Evolutionary conservation across 2,888 invertebrate species (phyloP), one percentile per base, ranked within the genome.

Genomic region (Papilio gigon): DNA sequence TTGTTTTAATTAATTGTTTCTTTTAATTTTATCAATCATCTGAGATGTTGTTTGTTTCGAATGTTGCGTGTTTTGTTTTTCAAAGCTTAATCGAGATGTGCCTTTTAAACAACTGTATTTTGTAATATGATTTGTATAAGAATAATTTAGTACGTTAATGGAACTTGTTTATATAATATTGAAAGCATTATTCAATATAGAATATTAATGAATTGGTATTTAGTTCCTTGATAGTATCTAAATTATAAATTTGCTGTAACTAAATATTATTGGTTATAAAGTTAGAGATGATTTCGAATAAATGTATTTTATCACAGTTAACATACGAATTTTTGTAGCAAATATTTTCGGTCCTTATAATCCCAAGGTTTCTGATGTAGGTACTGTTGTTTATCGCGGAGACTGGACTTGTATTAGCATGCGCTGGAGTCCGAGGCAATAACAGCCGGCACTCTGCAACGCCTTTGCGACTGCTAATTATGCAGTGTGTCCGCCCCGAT

Each of bases 391-490:
- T 30, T 56, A 30, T 30, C n/a, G 9, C 17, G 27, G n/a, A 30
- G 30, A 33, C 40, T 64, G 25, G 44, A 25, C 30, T 20, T 56
- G n/a, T 56, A 66, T 25, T 59, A 44, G 33, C 35, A 30, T 53
- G 58, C 60, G 59, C 27, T 25, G 53, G 22, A 62, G 27, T 20
- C 42, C 42, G 70, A 68, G 75, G 78, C 77, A 80, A 83, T 82
- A 80, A 83, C 37, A 72, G 70, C 70, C 77, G 76, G 80, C 79
- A 72, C 78, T 76, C 77, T 75, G 73, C 75, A 75, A 77, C 76
- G 80, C 85, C 84, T 85, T 84, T 83, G 83, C 82, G 76, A 79
- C 78, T 83, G 87, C 92, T 92, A 92, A 92, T 92, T 92, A 92
- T 91, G 86, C 91, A 83, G 81, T 87, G 87, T 86, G 86, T 86